Evolutionary conservation across 2,113 vertebrate species (phyloP).

Genomic region (Echinops telfairi): DNA sequence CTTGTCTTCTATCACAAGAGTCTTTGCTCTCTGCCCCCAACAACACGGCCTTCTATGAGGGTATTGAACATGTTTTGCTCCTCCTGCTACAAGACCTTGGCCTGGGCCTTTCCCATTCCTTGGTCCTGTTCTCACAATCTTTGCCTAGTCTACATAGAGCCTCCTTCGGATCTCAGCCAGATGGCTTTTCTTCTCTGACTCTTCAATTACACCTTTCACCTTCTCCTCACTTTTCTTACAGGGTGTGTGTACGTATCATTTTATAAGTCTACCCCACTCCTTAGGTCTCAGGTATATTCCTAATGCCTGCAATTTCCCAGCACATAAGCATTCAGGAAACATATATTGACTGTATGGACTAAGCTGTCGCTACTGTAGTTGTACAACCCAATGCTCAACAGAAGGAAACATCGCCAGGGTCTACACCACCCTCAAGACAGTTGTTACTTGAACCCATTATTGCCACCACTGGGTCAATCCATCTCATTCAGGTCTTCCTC

Average conservation of each 20-base stretch:
- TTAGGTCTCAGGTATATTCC: background rate
- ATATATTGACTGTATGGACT: accelerated
- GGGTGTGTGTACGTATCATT: background rate
- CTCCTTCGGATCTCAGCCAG: background rate
- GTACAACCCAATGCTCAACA: too few relatives aligned
- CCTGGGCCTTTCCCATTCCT: background rate
- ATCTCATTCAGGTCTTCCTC: too few relatives aligned
- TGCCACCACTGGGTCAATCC: too few relatives aligned
- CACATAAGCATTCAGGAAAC: background rate
- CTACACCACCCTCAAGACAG: too few relatives aligned
- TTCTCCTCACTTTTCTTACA: background rate
- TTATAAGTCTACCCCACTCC: background rate
- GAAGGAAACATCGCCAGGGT: too few relatives aligned
- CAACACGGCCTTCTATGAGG: background rate
- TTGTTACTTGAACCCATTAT: too few relatives aligned
- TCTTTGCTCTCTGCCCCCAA: background rate
- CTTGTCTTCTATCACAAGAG: background rate
- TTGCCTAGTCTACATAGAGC: background rate
- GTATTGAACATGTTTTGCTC: too few relatives aligned
- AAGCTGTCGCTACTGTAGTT: too few relatives aligned
- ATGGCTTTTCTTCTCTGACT: background rate
- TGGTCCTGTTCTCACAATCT: background rate
- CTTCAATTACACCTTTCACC: background rate
- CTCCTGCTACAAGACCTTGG: accelerated
- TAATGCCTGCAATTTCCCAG: background rate